These are phyloP conservation scores for Eupithecia abbreviata DNA, from an alignment of 2,888 invertebrate species.

Conservation along the genomic window DNA sequence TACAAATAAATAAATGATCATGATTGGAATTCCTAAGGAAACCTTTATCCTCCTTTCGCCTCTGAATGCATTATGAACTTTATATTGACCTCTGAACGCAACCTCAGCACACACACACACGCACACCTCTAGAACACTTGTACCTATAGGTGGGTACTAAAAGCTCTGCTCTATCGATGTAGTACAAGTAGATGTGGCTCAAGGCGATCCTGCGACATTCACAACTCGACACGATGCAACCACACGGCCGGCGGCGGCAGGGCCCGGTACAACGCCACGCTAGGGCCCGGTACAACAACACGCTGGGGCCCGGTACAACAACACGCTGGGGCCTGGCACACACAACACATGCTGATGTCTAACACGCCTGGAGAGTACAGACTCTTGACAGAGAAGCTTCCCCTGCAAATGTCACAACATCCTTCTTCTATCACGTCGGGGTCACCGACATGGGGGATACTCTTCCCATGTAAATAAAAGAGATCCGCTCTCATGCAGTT, in stretches of 20 bases:
- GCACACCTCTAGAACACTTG: background rate
- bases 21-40: background rate
- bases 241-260: too few relatives aligned
- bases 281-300: background rate
- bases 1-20: too few relatives aligned
- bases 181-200: conserved; percentile 41
- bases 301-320: too few relatives aligned
- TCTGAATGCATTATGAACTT: background rate
- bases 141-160: background rate
- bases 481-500: too few relatives aligned
- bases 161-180: background rate
- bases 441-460: too few relatives aligned
- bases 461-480: too few relatives aligned
- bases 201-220: conserved; percentile 51
- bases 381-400: background rate
- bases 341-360: background rate
- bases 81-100: background rate
- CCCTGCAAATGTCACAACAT: background rate
- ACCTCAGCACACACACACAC: background rate
- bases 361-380: background rate
- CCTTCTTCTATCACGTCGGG: too few relatives aligned
- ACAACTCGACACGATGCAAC: conserved; percentile 14
- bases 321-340: background rate
- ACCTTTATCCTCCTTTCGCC: background rate
- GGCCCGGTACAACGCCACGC: background rate